Conservation (phyloP, 2,888 invertebrate genomes). For the Dasysyrphus albostriatus region DNA sequence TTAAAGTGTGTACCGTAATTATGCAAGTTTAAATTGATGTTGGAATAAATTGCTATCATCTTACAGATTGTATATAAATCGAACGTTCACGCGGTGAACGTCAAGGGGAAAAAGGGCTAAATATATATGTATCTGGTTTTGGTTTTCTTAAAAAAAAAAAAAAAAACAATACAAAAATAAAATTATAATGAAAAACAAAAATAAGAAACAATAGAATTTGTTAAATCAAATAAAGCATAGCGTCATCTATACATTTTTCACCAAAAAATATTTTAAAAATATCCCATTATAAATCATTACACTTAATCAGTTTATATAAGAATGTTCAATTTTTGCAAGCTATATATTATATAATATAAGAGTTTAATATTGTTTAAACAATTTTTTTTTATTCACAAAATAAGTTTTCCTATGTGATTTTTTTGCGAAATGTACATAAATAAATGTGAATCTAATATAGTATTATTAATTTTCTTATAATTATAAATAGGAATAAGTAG, state of each 20-base stretch:
- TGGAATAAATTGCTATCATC: no score
- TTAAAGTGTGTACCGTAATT: no score
- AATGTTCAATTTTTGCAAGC: neutral
- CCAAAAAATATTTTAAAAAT: neutral
- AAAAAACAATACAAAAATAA: neutral
- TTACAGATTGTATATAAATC: no score
- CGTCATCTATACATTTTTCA: neutral
- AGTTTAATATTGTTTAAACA: neutral
- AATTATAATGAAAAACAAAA: neutral
- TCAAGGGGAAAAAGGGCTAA: no score
- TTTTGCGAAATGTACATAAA: neutral
- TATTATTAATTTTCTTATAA: neutral
- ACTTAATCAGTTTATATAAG: neutral
- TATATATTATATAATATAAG: neutral
- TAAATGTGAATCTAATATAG: constrained; percentile 7
- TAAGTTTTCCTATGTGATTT: neutral
- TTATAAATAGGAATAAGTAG: neutral
- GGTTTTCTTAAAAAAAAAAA: neutral
- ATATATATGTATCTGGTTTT: no score
- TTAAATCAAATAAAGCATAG: neutral
- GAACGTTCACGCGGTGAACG: no score
- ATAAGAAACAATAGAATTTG: neutral
- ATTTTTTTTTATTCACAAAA: neutral
- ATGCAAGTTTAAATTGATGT: no score
- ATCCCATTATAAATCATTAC: neutral